Evolutionary conservation across 2,113 vertebrate species (phyloP).

Genomic region (Oreotrochilus melanogaster): DNA sequence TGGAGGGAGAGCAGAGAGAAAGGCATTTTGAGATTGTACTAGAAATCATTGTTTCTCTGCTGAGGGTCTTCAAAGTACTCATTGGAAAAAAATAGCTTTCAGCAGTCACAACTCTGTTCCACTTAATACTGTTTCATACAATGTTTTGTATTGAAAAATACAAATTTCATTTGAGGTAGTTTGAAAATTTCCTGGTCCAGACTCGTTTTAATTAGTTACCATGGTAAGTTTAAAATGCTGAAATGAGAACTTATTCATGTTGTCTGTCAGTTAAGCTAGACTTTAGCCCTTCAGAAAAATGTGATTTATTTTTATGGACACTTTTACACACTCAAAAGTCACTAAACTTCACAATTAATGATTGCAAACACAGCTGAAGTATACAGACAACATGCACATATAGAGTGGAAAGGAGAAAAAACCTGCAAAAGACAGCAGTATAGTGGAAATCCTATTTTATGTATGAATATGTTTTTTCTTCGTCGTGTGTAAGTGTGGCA

Average conservation of each 20-base stretch:
- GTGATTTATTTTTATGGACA: background rate
- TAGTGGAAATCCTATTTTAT: background rate
- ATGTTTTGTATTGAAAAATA: conserved; percentile 30
- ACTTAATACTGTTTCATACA: background rate
- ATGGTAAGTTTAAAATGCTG: background rate
- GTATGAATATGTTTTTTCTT: background rate
- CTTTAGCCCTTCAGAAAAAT: background rate
- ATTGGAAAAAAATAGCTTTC: background rate
- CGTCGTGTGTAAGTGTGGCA: background rate
- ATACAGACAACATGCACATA: background rate
- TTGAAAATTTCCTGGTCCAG: conserved; percentile 7
- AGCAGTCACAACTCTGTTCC: background rate
- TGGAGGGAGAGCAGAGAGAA: background rate
- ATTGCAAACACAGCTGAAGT: background rate
- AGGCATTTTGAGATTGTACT: conserved; percentile 21
- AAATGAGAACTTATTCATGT: background rate
- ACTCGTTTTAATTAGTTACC: conserved; percentile 14
- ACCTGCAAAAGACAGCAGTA: background rate
- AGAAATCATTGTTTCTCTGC: conserved; percentile 24
- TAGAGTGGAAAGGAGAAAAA: background rate
- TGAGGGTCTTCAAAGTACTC: background rate
- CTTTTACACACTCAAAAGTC: background rate
- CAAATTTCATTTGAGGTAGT: conserved; percentile 36
- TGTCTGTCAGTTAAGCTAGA: conserved; percentile 7
- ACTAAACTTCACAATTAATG: background rate